Percentiles rank a stretch among this genome's conserved stretches.
Evolutionary conservation across 1,140 invertebrate genomes (phyloP).

Genomic region (Hydropsyche tenuis): DNA sequence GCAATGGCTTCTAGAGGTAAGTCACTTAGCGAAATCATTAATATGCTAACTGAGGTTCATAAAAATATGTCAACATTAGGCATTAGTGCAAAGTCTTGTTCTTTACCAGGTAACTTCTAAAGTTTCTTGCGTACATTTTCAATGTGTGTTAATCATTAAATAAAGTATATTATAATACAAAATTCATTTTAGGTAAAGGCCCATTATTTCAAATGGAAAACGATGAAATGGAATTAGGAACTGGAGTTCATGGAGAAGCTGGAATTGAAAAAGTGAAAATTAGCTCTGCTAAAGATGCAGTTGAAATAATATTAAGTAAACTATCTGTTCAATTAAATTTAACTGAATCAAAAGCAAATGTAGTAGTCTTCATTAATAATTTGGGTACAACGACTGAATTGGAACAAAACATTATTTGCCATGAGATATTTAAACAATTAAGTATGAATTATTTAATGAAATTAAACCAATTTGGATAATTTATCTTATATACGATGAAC

Average conservation of each 20-base stretch:
- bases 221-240: conserved; percentile 81
- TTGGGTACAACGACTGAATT: conserved; percentile 78
- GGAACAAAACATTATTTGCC: conserved; percentile 78
- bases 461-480: too few relatives aligned
- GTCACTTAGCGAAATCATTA: conserved; percentile 63
- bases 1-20: conserved; percentile 71
- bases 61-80: conserved; percentile 75
- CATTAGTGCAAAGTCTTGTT: conserved; percentile 73
- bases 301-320: conserved; percentile 61
- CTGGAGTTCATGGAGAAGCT: conserved; percentile 88
- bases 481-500: too few relatives aligned
- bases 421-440: conserved; percentile 71
- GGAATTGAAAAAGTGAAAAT: conserved; percentile 75
- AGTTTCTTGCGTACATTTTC: too few relatives aligned
- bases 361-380: conserved; percentile 80
- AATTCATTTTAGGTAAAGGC: conserved; percentile 58
- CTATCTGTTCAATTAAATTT: conserved; percentile 63
- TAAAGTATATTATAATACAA: too few relatives aligned
- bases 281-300: conserved; percentile 60
- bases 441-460: conserved; percentile 53
- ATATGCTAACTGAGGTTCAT: conserved; percentile 58
- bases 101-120: conserved; percentile 69
- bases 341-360: conserved; percentile 59
- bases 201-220: conserved; percentile 71
- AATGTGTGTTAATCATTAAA: too few relatives aligned